A percentile compares a stretch with the other conserved stretches of the same genome.
Evolutionary conservation across 2,888 invertebrate species (phyloP).

Genomic region (Villa cingulata): DNA sequence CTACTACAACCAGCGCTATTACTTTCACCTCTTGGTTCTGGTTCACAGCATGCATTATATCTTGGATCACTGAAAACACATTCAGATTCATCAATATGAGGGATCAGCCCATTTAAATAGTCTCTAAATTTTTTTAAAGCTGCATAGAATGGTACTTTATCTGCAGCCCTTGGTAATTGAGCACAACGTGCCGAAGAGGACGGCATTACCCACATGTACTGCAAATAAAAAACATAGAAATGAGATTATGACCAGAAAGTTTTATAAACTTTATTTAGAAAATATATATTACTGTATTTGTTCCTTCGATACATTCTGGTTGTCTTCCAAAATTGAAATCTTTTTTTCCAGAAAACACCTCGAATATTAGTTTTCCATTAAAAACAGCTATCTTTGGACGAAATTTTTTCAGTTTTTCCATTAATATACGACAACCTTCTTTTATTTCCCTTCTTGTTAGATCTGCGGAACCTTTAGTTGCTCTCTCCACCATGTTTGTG

Average conservation of each 20-base stretch:
- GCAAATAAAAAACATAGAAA: conserved; percentile 33
- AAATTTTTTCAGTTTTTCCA: conserved; percentile 82
- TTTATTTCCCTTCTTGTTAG: conserved; percentile 86
- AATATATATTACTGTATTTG: conserved; percentile 57
- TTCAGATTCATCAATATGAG: conserved; percentile 75
- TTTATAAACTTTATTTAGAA: too few species aligned
- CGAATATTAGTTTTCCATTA: conserved; percentile 97
- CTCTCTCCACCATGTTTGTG: conserved; percentile 93
- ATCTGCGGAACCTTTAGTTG: conserved; percentile 93
- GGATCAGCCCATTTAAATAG: conserved; percentile 74
- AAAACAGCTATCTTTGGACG: conserved; percentile 94
- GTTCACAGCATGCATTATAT: conserved; percentile 48
- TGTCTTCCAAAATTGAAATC: conserved; percentile 95
- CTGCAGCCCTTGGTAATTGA: conserved; percentile 90
- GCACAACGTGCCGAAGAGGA: conserved; percentile 95
- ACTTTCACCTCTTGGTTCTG: conserved; percentile 28
- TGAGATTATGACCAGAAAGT: too few species aligned
- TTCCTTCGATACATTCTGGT: conserved; percentile 83
- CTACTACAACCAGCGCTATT: conserved; percentile 10
- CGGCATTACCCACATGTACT: conserved; percentile 99
- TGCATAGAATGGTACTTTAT: conserved; percentile 95
- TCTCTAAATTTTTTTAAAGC: conserved; percentile 92
- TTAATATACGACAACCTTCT: conserved; percentile 76
- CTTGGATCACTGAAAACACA: conserved; percentile 69
- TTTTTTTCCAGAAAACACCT: conserved; percentile 93